Evolutionary conservation across 2,113 vertebrate genomes (phyloP).

Genomic region (Malurus alboscapulatus): DNA sequence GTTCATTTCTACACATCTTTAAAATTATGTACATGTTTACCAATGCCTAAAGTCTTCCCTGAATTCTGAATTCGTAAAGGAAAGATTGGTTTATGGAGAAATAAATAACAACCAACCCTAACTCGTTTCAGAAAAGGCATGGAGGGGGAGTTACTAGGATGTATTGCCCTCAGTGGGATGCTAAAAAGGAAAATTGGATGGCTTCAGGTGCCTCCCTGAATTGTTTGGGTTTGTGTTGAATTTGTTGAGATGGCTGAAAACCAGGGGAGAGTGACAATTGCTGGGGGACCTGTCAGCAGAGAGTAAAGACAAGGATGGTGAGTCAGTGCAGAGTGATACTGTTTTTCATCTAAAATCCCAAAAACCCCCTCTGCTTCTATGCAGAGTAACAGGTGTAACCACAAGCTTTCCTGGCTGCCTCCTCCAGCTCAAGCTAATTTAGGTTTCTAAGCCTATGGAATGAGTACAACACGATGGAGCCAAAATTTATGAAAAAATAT

Average conservation of each 20-base stretch:
- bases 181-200: neutral
- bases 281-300: neutral
- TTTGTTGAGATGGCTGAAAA: neutral
- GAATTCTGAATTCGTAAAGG: neutral
- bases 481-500: constrained; percentile 53
- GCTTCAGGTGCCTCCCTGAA: neutral
- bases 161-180: neutral
- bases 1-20: neutral
- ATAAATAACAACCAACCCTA: neutral
- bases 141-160: neutral
- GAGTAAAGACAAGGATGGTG: neutral
- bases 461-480: constrained; percentile 63
- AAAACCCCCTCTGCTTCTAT: neutral
- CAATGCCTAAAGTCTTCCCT: neutral
- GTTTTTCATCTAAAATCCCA: neutral
- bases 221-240: neutral
- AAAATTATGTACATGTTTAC: neutral
- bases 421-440: constrained; percentile 37
- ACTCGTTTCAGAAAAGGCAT: rapidly evolving
- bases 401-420: neutral
- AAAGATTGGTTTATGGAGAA: neutral
- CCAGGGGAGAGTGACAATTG: neutral
- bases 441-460: constrained; percentile 58
- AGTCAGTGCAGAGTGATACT: neutral
- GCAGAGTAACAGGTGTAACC: constrained; percentile 52